Conservation (phyloP, 2,888 invertebrate genomes). For the Ommatoiulus sabulosus region DNA sequence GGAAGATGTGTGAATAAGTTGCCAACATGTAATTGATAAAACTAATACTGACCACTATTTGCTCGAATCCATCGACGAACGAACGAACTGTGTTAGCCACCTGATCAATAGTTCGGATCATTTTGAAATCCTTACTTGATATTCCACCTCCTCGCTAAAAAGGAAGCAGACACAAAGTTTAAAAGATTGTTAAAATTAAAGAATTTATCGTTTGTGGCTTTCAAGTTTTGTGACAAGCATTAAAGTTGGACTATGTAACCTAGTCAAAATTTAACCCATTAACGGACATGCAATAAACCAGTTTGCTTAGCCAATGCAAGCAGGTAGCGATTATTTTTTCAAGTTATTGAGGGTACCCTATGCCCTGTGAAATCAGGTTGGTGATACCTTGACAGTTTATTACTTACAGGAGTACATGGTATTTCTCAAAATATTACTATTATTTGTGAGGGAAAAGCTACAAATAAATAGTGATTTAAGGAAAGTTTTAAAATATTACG, state of each 20-base stretch:
- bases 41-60: conserved; percentile 77
- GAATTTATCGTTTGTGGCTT: not conserved
- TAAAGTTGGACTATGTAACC: not conserved
- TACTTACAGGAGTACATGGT: no score
- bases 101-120: conserved; percentile 84
- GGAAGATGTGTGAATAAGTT: not conserved
- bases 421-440: no score
- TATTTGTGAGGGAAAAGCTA: no score
- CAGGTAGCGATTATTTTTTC: not conserved
- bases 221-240: not conserved
- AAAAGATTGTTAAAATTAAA: not conserved
- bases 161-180: not conserved
- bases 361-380: not conserved
- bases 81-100: conserved; percentile 83
- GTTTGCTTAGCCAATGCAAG: not conserved
- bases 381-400: no score
- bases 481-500: no score
- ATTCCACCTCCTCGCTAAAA: conserved; percentile 82
- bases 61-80: conserved; percentile 83
- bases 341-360: not conserved
- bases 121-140: conserved; percentile 95
- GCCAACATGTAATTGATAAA: not conserved
- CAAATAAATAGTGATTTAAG: no score
- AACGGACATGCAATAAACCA: not conserved
- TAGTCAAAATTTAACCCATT: not conserved